Base-by-base conservation (phyloP, 2,888 invertebrate species). In the Plebejus melissa region DNA sequence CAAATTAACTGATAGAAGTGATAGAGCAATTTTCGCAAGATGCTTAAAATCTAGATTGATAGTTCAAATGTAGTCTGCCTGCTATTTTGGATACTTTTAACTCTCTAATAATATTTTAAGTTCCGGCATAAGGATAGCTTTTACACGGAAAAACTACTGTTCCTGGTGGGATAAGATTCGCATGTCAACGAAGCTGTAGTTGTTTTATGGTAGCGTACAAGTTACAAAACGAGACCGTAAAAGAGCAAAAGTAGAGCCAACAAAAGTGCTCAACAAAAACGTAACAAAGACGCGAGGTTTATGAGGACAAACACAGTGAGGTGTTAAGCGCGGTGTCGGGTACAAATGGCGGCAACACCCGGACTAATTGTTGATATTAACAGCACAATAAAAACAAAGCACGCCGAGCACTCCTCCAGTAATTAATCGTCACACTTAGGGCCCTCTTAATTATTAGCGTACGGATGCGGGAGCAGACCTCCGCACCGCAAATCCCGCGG, bases 371-470 rank as follows among this genome's bases (percentile, higher is more conserved):
- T 75, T 75, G 71, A 72, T 75, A 71, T 71, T 75, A 75, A 85
- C 84, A 84, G 84, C 83, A 85, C 85, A 84, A 85, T 83, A 83
- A 84, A 83, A 85, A 85, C 83, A 85, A 87, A 84, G 84, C 83
- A 82, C 81, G 82, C 84, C 85, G 89, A 87, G 86, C 84, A 85
- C 85, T 85, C 87, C 88, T 89, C 90, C 90, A 88, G 87, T 87
- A 90, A 91, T 91, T 91, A 91, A 90, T 89, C 85, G 87, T 83
- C 85, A 88, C 87, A 87, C 89, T 89, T 87, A 82, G 81, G 85
- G 77, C 84, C 84, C 85, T 85, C 90, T 90, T 87, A 89, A 92
- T 92, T 93, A 92, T 90, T 88, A 86, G 88, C 86, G 87, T 88
- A 87, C 85, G 82, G 90, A 91, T 91, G 91, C 91, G 87, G 83